phyloP scores from a whole-genome alignment of 1,140 invertebrate species.

The Camponotus vicinus region DNA sequence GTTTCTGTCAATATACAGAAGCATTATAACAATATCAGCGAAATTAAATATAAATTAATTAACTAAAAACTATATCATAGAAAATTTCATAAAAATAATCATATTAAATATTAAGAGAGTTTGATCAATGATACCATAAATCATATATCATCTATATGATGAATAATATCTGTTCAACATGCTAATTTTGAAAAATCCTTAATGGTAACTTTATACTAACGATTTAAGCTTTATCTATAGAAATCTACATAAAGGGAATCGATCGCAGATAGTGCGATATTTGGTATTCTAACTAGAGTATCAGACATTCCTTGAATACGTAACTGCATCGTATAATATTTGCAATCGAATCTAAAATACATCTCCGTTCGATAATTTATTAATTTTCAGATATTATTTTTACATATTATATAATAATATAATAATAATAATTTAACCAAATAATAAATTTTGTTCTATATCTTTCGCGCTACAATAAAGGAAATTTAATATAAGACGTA shows the following conservation, averaged over 20 bases:
- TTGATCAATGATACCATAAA: background rate
- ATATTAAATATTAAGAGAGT: background rate
- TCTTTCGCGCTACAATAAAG: constrained; percentile 24
- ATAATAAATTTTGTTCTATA: background rate
- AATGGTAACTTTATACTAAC: constrained; percentile 18
- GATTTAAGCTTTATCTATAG: background rate
- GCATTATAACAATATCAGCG: background rate
- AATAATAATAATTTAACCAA: constrained; percentile 14
- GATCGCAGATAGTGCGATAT: constrained; percentile 32
- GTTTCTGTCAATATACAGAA: background rate
- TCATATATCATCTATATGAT: background rate
- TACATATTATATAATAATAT: no score
- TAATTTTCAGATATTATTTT: background rate
- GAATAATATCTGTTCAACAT: background rate
- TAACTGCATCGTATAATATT: background rate
- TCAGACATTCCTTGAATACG: constrained; percentile 9
- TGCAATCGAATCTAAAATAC: constrained; percentile 29
- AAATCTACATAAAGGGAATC: constrained; percentile 19
- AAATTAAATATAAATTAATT: background rate
- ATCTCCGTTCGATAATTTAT: background rate
- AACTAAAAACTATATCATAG: background rate
- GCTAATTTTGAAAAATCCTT: background rate
- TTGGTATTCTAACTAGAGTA: constrained; percentile 17
- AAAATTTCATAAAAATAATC: background rate
- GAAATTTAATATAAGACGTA: constrained; percentile 21